Evolutionary conservation across 30 jellyfish, hydroid and myxozoan genomes (phyloP).

Genomic region (Aurelia sp.): DNA sequence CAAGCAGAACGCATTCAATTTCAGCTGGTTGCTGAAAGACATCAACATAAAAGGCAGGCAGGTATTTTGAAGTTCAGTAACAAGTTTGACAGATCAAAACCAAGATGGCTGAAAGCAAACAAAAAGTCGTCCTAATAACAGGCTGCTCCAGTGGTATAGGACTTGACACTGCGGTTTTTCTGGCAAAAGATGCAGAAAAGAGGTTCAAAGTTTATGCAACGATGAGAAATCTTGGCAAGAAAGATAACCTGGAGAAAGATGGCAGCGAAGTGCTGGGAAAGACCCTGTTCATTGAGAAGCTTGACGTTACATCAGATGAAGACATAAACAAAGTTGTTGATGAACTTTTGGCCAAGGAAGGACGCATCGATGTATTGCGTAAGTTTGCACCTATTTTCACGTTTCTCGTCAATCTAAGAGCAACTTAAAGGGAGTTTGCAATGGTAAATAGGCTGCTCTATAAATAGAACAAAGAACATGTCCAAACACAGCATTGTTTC

Average conservation of each 20-base stretch:
- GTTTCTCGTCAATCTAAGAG: not conserved
- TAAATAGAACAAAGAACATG: too few relatives aligned
- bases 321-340: conserved; percentile 46
- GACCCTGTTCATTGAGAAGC: conserved; percentile 49
- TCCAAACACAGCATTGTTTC: too few relatives aligned
- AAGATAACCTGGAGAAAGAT: conserved; percentile 45
- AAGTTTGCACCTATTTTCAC: not conserved
- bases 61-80: too few relatives aligned
- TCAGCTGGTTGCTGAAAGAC: too few relatives aligned
- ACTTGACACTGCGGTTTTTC: conserved; percentile 42
- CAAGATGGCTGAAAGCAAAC: conserved; percentile 21
- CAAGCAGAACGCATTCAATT: too few relatives aligned
- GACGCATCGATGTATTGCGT: conserved; percentile 63
- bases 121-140: conserved; percentile 59
- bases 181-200: conserved; percentile 66
- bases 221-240: conserved; percentile 67
- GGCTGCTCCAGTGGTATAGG: conserved; percentile 79
- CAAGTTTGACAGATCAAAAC: too few relatives aligned
- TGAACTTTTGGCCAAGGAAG: conserved; percentile 45
- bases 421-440: too few relatives aligned
- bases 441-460: too few relatives aligned
- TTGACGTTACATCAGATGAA: conserved; percentile 57
- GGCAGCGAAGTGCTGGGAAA: conserved; percentile 38
- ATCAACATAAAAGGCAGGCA: too few relatives aligned
- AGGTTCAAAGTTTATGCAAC: conserved; percentile 71